Conservation (phyloP, 2,888 invertebrate genomes). For the Tanypteryx hageni region DNA sequence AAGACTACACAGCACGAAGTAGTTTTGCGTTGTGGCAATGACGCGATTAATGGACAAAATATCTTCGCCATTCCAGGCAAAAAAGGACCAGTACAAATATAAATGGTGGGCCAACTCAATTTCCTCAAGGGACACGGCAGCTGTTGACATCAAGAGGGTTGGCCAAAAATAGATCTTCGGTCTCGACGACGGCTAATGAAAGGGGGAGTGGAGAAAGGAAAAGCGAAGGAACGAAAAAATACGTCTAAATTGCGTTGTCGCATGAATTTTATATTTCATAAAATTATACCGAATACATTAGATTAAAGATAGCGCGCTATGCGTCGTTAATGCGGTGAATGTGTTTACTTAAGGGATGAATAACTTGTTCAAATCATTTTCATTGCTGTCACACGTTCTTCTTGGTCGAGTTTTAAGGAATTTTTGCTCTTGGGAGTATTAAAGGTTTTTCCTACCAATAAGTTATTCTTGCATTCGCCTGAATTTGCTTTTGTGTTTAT, state of each 20-base stretch:
- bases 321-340: not conserved
- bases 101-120: conserved; percentile 1
- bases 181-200: not conserved
- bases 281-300: not conserved
- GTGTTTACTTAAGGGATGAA: no score
- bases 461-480: no score
- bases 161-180: not conserved
- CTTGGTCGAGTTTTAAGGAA: no score
- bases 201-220: not conserved
- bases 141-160: conserved; percentile 1
- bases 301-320: not conserved
- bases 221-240: not conserved
- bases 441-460: no score
- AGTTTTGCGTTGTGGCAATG: no score
- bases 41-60: not conserved
- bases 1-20: no score
- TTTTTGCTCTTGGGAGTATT: no score
- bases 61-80: not conserved
- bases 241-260: not conserved
- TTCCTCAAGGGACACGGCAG: not conserved
- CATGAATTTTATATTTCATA: not conserved
- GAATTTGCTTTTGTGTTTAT: no score
- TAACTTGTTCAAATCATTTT: no score
- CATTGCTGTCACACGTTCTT: no score
- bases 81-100: not conserved